A percentile compares a stretch with the other conserved stretches of the same genome.
Conservation (phyloP, 2,797 vertebrate genomes). For the Amniataba percoides region DNA sequence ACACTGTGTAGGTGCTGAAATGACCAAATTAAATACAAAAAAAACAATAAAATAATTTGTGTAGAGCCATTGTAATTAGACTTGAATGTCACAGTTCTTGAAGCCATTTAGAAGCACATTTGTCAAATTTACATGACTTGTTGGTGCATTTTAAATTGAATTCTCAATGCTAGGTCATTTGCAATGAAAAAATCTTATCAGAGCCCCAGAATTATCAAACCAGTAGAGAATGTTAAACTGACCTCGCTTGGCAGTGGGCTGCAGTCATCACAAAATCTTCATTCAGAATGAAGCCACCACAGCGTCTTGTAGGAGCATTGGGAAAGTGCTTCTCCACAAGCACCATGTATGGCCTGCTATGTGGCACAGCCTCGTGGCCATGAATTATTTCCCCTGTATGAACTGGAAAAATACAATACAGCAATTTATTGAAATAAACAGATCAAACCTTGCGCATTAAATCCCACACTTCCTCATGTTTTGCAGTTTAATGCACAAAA, state of each 20-base stretch:
- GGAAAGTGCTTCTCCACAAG: fast-evolving
- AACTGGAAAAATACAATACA: slow-evolving; percentile 11
- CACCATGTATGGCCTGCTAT: slow-evolving; percentile 78
- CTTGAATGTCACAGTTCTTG: not conserved
- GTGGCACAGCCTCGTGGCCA: slow-evolving; percentile 38
- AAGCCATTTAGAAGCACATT: not conserved
- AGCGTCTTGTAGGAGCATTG: fast-evolving
- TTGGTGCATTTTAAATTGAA: not conserved
- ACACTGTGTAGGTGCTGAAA: slow-evolving; percentile 3
- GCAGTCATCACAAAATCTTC: slow-evolving; percentile 75
- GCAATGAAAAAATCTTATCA: not conserved
- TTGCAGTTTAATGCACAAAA: not conserved
- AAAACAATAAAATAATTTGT: not conserved
- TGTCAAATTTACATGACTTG: not conserved
- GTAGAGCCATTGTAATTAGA: not conserved
- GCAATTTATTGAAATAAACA: not conserved
- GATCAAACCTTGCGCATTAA: not conserved
- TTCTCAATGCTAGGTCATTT: not conserved
- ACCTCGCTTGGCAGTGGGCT: slow-evolving; percentile 61
- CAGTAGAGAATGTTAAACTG: slow-evolving; percentile 12
- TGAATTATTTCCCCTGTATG: slow-evolving; percentile 53
- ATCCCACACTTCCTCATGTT: not conserved
- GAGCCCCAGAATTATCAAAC: not conserved
- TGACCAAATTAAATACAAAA: not conserved
- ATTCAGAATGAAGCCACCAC: slow-evolving; percentile 68